Conservation (phyloP, 2,888 invertebrate genomes). For the Spicauda simplicius region DNA sequence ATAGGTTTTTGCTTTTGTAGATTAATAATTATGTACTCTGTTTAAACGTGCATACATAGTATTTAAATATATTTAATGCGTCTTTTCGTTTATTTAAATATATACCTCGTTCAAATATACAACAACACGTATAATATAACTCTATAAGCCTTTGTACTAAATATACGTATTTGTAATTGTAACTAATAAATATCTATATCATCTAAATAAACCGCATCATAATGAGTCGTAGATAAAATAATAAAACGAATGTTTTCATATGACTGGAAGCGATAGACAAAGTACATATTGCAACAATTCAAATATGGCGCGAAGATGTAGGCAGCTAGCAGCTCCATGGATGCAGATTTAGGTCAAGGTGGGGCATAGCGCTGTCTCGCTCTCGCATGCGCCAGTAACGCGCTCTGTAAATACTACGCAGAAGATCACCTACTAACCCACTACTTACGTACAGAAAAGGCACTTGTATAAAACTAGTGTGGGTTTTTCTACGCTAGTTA, state of each 20-base stretch:
- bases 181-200: no score
- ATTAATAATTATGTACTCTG: background rate
- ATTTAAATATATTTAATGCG: no score
- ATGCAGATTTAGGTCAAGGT: conserved; percentile 63
- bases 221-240: background rate
- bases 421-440: conserved; percentile 37
- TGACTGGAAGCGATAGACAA: background rate
- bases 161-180: background rate
- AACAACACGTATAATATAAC: no score
- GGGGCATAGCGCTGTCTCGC: conserved; percentile 52
- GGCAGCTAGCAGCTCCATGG: conserved; percentile 35
- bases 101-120: no score
- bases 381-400: conserved; percentile 44
- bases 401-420: conserved; percentile 36
- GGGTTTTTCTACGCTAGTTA: conserved; percentile 17
- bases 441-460: conserved; percentile 26
- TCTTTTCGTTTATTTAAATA: no score
- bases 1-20: conserved; percentile 20
- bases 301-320: conserved; percentile 52
- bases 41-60: no score
- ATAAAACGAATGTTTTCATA: no score
- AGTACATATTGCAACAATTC: conserved; percentile 38
- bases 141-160: background rate
- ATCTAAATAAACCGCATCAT: background rate
- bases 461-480: conserved; percentile 21